Evolutionary conservation across 2,797 vertebrate species (phyloP), one percentile per base, ranked within the genome.

Genomic region (Alauda arvensis): DNA sequence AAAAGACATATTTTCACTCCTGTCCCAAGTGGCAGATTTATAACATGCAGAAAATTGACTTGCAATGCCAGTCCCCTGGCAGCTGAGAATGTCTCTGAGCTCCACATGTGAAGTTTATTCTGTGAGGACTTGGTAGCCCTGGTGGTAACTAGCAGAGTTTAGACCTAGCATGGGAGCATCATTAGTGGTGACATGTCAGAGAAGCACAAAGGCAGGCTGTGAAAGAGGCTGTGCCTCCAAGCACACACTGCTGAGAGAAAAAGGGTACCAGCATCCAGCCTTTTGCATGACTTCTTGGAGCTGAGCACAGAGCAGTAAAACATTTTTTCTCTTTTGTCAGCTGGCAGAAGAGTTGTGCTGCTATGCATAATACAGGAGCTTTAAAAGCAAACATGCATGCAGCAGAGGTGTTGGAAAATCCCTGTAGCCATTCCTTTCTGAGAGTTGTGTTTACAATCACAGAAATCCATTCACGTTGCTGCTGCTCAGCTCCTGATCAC

Each of bases 341-440:
- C 31, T 65, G 5, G 19, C 68, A 70, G 79, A 59, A 69, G 82
- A 65, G 69, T 82, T 88, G 72, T 85, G 72, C 40, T 80, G 78
- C 48, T 82, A 25, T 65, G 76, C 87, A 66, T 88, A 83, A 90
- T 80, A 65, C 34, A 79, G 42, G 53, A 91, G 55, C 72, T 94
- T 80, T 84, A 56, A 92, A 93, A 86, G 69, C 88, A 94, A 88
- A 83, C 71, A 65, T n/a, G 16, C 51, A 3, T 74, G 57, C 52
- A 43, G 68, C 0, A 0, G 83, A 69, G 81, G 81, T 84, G 78
- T 68, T 82, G 66, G 78, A 82, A 94, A 89, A 94, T 88, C 92
- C 89, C 76, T 59, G 67, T 75, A 82, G 86, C 78, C 72, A 1
- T 56, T 78, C 76, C 34, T 86, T 86, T 88, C 86, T 18, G 33